phyloP scores from a whole-genome alignment of 2,888 invertebrate genomes.

The Sphaerophoria taeniata region DNA sequence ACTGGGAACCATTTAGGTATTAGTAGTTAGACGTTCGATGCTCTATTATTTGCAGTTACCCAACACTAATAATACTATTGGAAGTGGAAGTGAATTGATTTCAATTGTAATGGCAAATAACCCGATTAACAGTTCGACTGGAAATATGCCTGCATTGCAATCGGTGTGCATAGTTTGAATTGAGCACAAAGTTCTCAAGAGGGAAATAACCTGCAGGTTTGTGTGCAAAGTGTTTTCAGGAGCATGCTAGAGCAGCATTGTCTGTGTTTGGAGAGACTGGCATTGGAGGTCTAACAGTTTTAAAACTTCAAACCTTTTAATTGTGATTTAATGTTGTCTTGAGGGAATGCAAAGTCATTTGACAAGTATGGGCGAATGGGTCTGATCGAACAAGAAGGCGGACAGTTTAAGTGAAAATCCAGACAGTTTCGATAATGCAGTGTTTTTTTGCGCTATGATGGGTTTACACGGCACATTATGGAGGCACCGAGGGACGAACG shows the following conservation, averaged over 20 bases:
- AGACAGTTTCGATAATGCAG: conserved; percentile 28
- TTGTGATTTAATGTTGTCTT: conserved; percentile 62
- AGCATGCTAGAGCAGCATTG: conserved; percentile 27
- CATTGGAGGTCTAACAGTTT: conserved; percentile 13
- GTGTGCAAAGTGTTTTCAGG: background rate
- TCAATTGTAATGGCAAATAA: conserved; percentile 55
- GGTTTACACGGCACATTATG: conserved; percentile 38
- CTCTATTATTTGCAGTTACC: conserved; percentile 44
- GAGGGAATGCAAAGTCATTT: conserved; percentile 17
- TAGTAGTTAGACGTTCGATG: conserved; percentile 31
- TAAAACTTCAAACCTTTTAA: conserved; percentile 55
- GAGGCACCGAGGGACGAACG: background rate
- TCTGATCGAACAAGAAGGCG: conserved; percentile 39
- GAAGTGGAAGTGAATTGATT: conserved; percentile 41
- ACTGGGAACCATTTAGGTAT: background rate
- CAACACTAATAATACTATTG: conserved; percentile 15
- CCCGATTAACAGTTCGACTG: conserved; percentile 40
- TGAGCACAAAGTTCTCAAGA: conserved; percentile 22
- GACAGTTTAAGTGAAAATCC: conserved; percentile 23
- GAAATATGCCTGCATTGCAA: conserved; percentile 50
- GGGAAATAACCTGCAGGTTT: conserved; percentile 37
- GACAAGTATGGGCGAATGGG: conserved; percentile 39
- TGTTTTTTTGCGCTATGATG: conserved; percentile 13
- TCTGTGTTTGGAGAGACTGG: background rate
- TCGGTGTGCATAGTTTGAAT: conserved; percentile 21